These are phyloP conservation scores for Ormyrus pomaceus DNA, from an alignment of 2,888 invertebrate genomes.

Conservation along the genomic window DNA sequence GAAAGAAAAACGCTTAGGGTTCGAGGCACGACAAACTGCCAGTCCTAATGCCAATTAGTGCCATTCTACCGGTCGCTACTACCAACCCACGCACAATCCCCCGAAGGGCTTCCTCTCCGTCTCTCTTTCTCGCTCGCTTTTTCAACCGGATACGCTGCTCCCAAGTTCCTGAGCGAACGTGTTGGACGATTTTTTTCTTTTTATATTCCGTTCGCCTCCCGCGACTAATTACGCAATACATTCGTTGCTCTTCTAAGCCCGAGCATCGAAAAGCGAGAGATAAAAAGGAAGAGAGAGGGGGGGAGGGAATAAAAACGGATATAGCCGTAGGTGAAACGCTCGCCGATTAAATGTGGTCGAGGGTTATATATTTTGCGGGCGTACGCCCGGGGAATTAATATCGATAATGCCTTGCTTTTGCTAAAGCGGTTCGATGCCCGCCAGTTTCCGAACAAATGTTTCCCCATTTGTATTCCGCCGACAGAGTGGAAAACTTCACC, in stretches of 20 bases:
- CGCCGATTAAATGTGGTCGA: constrained; percentile 25
- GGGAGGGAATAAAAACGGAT: not conserved
- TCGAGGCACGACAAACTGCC: constrained; percentile 71
- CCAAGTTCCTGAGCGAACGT: not conserved
- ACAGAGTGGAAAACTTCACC: too few species aligned
- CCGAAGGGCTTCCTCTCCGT: constrained; percentile 59
- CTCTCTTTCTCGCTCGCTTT: constrained; percentile 38
- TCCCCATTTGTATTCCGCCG: too few species aligned
- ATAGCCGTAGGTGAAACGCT: not conserved
- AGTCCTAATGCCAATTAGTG: constrained; percentile 75
- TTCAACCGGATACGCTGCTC: constrained; percentile 11
- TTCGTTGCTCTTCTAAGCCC: not conserved
- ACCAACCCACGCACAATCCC: constrained; percentile 51
- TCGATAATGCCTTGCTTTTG: not conserved
- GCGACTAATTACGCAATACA: constrained; percentile 50
- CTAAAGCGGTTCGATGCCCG: too few species aligned
- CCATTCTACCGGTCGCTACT: constrained; percentile 68
- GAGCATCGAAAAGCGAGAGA: not conserved
- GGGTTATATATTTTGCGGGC: constrained; percentile 23
- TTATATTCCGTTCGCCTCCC: constrained; percentile 44
- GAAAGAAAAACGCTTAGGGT: constrained; percentile 56
- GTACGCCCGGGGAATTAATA: constrained; percentile 27
- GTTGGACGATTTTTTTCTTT: constrained; percentile 31
- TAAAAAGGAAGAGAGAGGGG: not conserved
- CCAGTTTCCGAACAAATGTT: too few species aligned